A percentile compares a stretch with the other conserved stretches of the same genome.
Conservation (phyloP, 2,797 vertebrate species). For the Microctenopoma stevenorrisi region DNA sequence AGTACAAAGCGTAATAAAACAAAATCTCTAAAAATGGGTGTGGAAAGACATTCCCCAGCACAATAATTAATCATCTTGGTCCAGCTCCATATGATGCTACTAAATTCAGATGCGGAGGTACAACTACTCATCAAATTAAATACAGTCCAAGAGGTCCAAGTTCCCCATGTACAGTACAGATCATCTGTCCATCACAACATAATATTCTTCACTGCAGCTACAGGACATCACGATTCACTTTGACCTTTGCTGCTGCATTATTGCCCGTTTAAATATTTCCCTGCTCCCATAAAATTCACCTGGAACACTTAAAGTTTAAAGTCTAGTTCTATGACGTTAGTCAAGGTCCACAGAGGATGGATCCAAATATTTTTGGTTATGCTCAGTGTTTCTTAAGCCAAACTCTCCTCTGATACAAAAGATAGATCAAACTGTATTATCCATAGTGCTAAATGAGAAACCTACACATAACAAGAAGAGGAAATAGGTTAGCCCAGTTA, state of each 20-base stretch:
- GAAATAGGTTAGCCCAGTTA: no score
- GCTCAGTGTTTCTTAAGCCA: no score
- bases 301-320: no score
- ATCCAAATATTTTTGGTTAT: no score
- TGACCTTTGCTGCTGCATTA: not conserved
- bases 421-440: no score
- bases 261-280: not conserved
- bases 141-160: slow-evolving; percentile 11
- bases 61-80: slow-evolving; percentile 67
- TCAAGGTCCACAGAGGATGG: no score
- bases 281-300: no score
- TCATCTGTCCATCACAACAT: not conserved
- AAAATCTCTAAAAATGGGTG: slow-evolving; percentile 79
- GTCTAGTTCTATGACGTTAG: no score
- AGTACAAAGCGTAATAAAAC: slow-evolving; percentile 70
- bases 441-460: no score
- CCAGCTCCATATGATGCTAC: slow-evolving; percentile 47
- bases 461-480: no score
- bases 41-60: slow-evolving; percentile 64
- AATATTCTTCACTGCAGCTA: not conserved
- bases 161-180: not conserved
- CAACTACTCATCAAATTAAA: slow-evolving; percentile 51
- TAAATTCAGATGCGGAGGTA: slow-evolving; percentile 30
- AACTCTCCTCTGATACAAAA: no score
- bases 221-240: not conserved